Conservation (phyloP, 2,888 invertebrate genomes). For the Xylota segnis region DNA sequence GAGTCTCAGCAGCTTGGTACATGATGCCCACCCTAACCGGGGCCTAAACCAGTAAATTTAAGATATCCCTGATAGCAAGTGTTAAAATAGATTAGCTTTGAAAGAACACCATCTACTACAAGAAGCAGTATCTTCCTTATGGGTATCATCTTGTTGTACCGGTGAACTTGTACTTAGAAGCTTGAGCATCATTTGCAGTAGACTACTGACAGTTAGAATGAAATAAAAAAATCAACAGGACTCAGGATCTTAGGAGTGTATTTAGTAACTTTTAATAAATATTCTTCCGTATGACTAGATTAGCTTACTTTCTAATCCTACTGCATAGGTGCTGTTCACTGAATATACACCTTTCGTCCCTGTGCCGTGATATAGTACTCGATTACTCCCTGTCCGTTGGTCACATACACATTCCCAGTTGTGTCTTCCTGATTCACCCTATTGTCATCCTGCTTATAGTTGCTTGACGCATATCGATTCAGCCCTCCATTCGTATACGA, state of each 20-base stretch:
- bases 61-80: no score
- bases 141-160: no score
- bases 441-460: conserved; percentile 38
- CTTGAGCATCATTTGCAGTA: no score
- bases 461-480: conserved; percentile 61
- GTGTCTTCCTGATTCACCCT: conserved; percentile 78
- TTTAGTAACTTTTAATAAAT: conserved; percentile 26
- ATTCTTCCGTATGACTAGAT: conserved; percentile 34
- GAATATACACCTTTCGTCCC: conserved; percentile 81
- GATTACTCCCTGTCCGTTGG: conserved; percentile 81
- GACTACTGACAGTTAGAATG: background rate
- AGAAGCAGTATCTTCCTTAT: no score
- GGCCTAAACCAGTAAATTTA: no score
- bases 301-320: conserved; percentile 5
- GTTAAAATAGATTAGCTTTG: no score
- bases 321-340: background rate
- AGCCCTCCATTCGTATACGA: conserved; percentile 1
- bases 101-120: background rate
- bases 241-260: background rate
- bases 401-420: conserved; percentile 82
- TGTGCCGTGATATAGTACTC: conserved; percentile 82
- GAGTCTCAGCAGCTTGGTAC: no score
- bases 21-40: no score
- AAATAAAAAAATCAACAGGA: background rate
- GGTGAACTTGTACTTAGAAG: no score